Evolutionary conservation across 2,113 vertebrate species (phyloP).

Genomic region (Mobula birostris): DNA sequence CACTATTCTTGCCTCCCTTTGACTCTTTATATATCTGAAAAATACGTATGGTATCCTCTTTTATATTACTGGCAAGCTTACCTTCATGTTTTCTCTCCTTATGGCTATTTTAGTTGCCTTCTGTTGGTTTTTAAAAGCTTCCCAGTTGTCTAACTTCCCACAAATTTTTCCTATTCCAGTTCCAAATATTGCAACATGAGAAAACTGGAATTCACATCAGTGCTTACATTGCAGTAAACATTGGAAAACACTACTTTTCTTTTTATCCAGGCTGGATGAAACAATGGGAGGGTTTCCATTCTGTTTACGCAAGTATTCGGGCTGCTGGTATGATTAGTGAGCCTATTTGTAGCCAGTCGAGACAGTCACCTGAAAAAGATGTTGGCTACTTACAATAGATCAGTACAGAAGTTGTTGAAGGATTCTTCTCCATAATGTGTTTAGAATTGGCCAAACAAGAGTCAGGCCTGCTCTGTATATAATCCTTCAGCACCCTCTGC

Average conservation of each 20-base stretch:
- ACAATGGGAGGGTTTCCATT: background rate
- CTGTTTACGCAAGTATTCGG: background rate
- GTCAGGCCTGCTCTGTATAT: background rate
- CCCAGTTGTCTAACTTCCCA: no score
- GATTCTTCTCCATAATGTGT: background rate
- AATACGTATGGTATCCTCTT: no score
- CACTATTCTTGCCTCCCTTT: no score
- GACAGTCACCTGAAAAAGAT: background rate
- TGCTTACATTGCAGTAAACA: background rate
- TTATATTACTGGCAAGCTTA: no score
- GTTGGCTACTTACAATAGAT: background rate
- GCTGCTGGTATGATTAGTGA: background rate
- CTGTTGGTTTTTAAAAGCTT: no score
- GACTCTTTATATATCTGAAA: no score
- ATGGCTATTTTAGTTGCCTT: no score
- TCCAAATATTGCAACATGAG: no score
- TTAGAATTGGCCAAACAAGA: background rate
- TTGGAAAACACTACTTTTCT: background rate
- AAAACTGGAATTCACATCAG: background rate
- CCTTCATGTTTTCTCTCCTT: no score
- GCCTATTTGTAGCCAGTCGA: background rate
- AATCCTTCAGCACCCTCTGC: background rate
- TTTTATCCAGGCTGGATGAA: background rate
- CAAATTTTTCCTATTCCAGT: no score
- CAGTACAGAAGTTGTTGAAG: background rate